Base-by-base conservation (phyloP, 35 echinoderm and acorn worm species). In the Apostichopus californicus region DNA sequence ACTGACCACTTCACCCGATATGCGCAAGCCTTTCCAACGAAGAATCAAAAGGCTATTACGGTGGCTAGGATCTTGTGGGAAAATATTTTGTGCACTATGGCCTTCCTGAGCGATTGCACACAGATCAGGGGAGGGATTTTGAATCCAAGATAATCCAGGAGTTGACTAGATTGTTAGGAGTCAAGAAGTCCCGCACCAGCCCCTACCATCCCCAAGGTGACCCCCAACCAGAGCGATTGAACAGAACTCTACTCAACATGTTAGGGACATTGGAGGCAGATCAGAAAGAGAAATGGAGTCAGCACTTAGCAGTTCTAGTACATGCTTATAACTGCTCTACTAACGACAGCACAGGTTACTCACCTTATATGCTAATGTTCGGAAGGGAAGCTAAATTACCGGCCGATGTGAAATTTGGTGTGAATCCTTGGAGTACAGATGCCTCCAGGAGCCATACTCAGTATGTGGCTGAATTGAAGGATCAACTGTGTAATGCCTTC, bases 1-100 rank as follows among this genome's bases (percentile, higher is more conserved):
- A 95, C 94, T 0, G 94, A 93, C 81, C 92, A 93, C 72, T 95
- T 90, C 57, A 93, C 94, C 5, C 85, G 87, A 13, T 93, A 93
- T 54, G 87, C 92, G 15, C 94, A 95, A 61, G 94, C 94, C 0
- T 93, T 90, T 83, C 92, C 83, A 8, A 87, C 92, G 5, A 77
- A 57, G n/a, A 59, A 93, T 46, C 92, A 93, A 54, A 87, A 73
- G 12, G 92, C 92, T 18, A 70, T 58, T 4, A 93, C 92, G 18
- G 92, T 93, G 17, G 81, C 92, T 5, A 93, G 59, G 57, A 46
- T 77, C 5, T 21, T 86, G 12, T 86, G 80, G 92, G 73, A 93
- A 57, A 93, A 21, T 93, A 77, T 75, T 86, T 93, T 20, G 52
- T 56, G 1, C 92, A 87, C 8, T 93, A 87, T 77, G 92, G 92